Evolutionary conservation across 1,140 invertebrate genomes (phyloP).

Genomic region (Zaprionus inermis): DNA sequence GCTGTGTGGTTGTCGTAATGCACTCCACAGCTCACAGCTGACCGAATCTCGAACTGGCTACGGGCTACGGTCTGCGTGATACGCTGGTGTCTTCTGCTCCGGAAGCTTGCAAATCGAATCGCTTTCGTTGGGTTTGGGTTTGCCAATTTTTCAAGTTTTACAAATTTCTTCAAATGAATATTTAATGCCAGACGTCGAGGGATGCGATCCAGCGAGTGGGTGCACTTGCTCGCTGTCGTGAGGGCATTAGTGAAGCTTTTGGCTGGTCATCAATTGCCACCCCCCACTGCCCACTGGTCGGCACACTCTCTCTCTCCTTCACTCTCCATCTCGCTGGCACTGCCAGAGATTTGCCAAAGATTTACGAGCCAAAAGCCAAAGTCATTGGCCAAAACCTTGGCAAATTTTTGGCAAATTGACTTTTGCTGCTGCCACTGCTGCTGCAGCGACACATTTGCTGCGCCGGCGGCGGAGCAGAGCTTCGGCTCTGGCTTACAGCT

Average conservation of each 20-base stretch:
- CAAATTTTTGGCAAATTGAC: slow-evolving; percentile 76
- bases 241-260: slow-evolving; percentile 13
- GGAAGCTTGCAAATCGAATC: slow-evolving; percentile 25
- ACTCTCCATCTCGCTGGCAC: not conserved
- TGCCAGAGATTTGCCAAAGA: slow-evolving; percentile 49
- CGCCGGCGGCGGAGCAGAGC: not conserved
- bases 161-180: slow-evolving; percentile 72
- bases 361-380: slow-evolving; percentile 47
- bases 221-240: not conserved
- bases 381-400: slow-evolving; percentile 60
- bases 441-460: slow-evolving; percentile 22
- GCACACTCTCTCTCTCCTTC: not conserved
- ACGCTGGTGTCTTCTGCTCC: not conserved
- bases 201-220: slow-evolving; percentile 17
- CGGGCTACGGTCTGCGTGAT: not conserved
- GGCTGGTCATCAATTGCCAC: slow-evolving; percentile 37
- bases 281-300: not conserved
- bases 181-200: slow-evolving; percentile 41
- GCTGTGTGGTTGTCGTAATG: slow-evolving; percentile 14
- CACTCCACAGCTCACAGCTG: slow-evolving; percentile 9
- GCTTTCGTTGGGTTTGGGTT: not conserved
- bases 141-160: slow-evolving; percentile 59
- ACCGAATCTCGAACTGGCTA: not conserved
- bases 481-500: not conserved
- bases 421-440: slow-evolving; percentile 47